Evolutionary conservation across 37 sponge, comb jelly and placozoan species (phyloP), one percentile per base, ranked within the genome.

Genomic region (Petrosia ficiformis): DNA sequence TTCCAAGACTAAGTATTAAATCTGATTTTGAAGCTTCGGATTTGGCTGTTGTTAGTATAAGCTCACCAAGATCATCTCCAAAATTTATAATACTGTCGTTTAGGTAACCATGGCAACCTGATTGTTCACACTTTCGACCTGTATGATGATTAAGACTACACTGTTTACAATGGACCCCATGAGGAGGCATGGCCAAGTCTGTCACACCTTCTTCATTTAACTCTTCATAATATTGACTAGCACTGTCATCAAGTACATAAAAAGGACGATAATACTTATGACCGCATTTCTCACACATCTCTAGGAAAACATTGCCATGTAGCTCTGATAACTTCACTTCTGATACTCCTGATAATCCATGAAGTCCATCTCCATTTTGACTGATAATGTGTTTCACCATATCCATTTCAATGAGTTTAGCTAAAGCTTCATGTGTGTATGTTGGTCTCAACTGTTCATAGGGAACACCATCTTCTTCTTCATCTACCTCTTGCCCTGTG

Each of bases 291-390:
- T 91, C 92, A 68, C 92, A 91, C 24, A 73, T 25, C 59, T 91
- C 92, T 33, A 82, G 54, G 64, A 82, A 91, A 57, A 91, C 92
- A 38, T 91, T 91, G 11, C 92, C 92, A 61, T 91, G 92, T 19
- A 91, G 71, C 57, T 91, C 92, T 39, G 92, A 82, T 28, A 91
- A 79, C 11, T 70, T 42, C 16, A 82, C 84, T 0, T 5, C 30
- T 19, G 83, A 76, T 2, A 91, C 60, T 21, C 84, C 92, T 22
- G 86, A 86, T 38, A 91, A 56, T 30, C 42, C 48, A 70, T 91
- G 86, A 28, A 91, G 84, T 25, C 92, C 92, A 44, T 91, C 92
- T n/a, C 92, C 83, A 69, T 91, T 91, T 68, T 91, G 92, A 28
- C 83, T 89, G 35, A 86, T 91, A 54, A 91, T 66, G 65, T 91